Evolutionary conservation across 2,797 vertebrate genomes (phyloP).

Genomic region (Myoxocephalus aenaeus): DNA sequence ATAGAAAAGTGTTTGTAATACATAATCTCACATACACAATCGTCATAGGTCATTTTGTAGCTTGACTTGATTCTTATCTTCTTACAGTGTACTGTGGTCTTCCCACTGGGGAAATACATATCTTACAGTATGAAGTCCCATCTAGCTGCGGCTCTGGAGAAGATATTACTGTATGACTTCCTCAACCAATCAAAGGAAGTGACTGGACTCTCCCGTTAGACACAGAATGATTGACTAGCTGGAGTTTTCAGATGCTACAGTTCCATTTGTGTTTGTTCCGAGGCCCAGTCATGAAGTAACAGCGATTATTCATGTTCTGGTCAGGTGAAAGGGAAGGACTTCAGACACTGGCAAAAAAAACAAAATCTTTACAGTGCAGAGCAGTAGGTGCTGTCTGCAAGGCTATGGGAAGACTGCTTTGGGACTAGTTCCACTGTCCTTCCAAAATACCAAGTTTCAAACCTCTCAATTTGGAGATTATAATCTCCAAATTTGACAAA

Average conservation of each 20-base stretch:
- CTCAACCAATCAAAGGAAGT: slow-evolving; percentile 64
- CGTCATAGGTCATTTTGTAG: slow-evolving; percentile 31
- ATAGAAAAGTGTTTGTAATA: neutral
- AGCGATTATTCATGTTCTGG: slow-evolving; percentile 48
- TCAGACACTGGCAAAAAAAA: slow-evolving; percentile 21
- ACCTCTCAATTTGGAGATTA: neutral
- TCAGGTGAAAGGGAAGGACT: slow-evolving; percentile 38
- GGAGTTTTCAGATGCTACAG: slow-evolving; percentile 40
- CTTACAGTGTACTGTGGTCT: slow-evolving; percentile 1
- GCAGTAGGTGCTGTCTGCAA: neutral
- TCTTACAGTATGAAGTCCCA: slow-evolving; percentile 28
- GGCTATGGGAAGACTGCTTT: neutral
- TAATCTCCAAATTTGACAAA: slow-evolving; percentile 39
- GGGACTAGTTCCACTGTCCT: neutral
- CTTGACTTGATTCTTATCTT: neutral
- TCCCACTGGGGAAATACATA: slow-evolving; percentile 20
- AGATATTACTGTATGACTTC: slow-evolving; percentile 63
- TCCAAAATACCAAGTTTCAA: slow-evolving; percentile 21
- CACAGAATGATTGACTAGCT: slow-evolving; percentile 53
- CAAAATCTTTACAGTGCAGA: slow-evolving; percentile 12
- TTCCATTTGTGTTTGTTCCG: slow-evolving; percentile 65
- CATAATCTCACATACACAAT: slow-evolving; percentile 21
- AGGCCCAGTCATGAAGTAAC: slow-evolving; percentile 57
- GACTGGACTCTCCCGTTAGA: slow-evolving; percentile 54
- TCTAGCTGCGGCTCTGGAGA: slow-evolving; percentile 66